A percentile compares a stretch with the other conserved stretches of the same genome.
Evolutionary conservation across 1,140 invertebrate genomes (phyloP).

Genomic region (Antheraea pernyi): DNA sequence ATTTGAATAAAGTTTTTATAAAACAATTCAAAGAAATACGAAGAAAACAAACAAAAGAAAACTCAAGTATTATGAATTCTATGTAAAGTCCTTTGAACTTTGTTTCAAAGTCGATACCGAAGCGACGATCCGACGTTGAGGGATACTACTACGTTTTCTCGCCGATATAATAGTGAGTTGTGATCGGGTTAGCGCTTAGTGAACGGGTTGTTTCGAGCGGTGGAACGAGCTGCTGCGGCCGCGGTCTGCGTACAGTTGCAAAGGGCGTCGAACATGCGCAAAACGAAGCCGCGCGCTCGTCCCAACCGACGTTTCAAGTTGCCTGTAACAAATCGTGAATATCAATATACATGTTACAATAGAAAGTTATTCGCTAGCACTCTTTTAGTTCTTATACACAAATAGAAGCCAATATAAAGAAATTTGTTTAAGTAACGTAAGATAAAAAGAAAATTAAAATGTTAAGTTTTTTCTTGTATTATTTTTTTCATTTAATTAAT

Average conservation of each 20-base stretch:
- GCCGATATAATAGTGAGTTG: constrained; percentile 13
- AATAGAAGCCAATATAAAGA: no score
- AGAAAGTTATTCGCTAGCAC: no score
- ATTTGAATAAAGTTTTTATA: neutral
- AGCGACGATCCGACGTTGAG: neutral
- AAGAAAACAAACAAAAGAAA: neutral
- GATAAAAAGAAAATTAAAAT: no score
- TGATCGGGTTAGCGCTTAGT: constrained; percentile 59
- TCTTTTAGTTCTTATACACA: neutral
- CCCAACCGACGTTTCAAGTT: constrained; percentile 79
- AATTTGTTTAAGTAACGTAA: no score
- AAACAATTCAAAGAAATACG: neutral
- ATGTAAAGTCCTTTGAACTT: neutral
- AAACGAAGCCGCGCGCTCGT: constrained; percentile 79
- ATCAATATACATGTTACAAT: neutral
- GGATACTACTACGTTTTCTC: constrained; percentile 3
- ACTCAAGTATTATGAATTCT: neutral
- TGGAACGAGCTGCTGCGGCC: constrained; percentile 74
- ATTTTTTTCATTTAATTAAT: no score
- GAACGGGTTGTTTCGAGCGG: constrained; percentile 68
- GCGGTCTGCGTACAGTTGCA: constrained; percentile 81
- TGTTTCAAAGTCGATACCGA: neutral
- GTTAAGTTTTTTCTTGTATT: no score
- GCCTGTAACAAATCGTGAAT: constrained; percentile 50
- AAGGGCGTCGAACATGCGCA: constrained; percentile 80